Conservation (phyloP, 2,888 invertebrate genomes). For the Andrena hattorfiana region DNA sequence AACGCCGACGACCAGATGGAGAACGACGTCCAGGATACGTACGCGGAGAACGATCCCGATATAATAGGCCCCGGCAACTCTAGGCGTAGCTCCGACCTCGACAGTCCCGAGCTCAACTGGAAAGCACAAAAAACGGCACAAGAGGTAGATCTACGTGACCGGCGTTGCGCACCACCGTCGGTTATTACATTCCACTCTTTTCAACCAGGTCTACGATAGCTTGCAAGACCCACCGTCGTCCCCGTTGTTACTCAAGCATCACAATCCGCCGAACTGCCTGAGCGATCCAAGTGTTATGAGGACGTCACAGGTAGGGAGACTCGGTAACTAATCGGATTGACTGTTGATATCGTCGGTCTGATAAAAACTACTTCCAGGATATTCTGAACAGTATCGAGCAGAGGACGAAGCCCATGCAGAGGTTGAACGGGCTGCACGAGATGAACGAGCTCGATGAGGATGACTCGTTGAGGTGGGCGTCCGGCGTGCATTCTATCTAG, state of each 20-base stretch:
- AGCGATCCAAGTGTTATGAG: slow-evolving; percentile 83
- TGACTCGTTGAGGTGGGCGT: slow-evolving; percentile 74
- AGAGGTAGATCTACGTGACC: slow-evolving; percentile 74
- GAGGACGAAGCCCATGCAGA: slow-evolving; percentile 81
- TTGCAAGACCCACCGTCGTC: slow-evolving; percentile 83
- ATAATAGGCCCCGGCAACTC: slow-evolving; percentile 53
- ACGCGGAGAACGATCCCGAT: slow-evolving; percentile 71
- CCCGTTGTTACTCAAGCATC: slow-evolving; percentile 79
- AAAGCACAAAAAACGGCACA: slow-evolving; percentile 83
- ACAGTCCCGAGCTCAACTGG: slow-evolving; percentile 82
- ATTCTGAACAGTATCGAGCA: slow-evolving; percentile 83
- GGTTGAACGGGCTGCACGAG: slow-evolving; percentile 80
- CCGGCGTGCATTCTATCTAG: background rate
- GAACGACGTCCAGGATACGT: slow-evolving; percentile 69
- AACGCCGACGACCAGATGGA: slow-evolving; percentile 54
- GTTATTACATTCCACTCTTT: background rate
- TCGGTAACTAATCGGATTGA: background rate
- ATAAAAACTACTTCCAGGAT: slow-evolving; percentile 73
- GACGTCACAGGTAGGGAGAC: slow-evolving; percentile 80
- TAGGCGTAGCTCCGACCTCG: slow-evolving; percentile 81
- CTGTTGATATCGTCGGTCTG: background rate
- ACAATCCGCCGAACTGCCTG: slow-evolving; percentile 77
- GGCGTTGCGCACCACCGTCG: background rate
- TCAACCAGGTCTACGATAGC: slow-evolving; percentile 82
- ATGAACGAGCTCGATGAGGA: slow-evolving; percentile 74